Percentiles rank a stretch among this genome's conserved stretches.
phyloP scores from a whole-genome alignment of 2,888 invertebrate genomes.

The Drosophila histrio region DNA sequence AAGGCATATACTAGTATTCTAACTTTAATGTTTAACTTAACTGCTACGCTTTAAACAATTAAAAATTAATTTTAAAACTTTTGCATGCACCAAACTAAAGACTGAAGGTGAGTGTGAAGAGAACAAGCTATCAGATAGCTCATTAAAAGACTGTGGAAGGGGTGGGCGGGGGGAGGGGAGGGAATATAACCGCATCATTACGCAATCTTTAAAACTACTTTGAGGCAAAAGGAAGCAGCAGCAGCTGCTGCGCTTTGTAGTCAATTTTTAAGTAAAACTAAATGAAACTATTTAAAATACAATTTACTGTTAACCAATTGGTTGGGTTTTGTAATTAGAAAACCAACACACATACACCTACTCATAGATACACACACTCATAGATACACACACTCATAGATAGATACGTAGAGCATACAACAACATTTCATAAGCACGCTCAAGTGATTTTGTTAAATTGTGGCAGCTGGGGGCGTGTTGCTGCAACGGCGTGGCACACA shows the following conservation, averaged over 20 bases:
- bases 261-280: slow-evolving; percentile 51
- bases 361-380: neutral
- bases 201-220: slow-evolving; percentile 48
- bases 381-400: slow-evolving; percentile 9
- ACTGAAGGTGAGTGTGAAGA: slow-evolving; percentile 8
- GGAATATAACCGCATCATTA: slow-evolving; percentile 61
- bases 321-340: slow-evolving; percentile 69
- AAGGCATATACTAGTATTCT: neutral
- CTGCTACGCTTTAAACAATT: slow-evolving; percentile 60
- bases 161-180: neutral
- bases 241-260: slow-evolving; percentile 49
- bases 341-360: slow-evolving; percentile 27
- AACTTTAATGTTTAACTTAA: slow-evolving; percentile 18
- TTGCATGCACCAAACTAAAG: slow-evolving; percentile 16
- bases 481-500: slow-evolving; percentile 14
- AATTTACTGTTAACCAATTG: slow-evolving; percentile 76
- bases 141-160: slow-evolving; percentile 47
- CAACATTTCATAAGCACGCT: slow-evolving; percentile 53
- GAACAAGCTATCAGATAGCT: slow-evolving; percentile 53
- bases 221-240: slow-evolving; percentile 10
- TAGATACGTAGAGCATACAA: neutral
- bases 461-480: slow-evolving; percentile 32
- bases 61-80: slow-evolving; percentile 73
- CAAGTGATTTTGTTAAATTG: slow-evolving; percentile 68
- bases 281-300: slow-evolving; percentile 75